phyloP scores from a whole-genome alignment of 2,888 invertebrate genomes.

The Lutraria lutraria region DNA sequence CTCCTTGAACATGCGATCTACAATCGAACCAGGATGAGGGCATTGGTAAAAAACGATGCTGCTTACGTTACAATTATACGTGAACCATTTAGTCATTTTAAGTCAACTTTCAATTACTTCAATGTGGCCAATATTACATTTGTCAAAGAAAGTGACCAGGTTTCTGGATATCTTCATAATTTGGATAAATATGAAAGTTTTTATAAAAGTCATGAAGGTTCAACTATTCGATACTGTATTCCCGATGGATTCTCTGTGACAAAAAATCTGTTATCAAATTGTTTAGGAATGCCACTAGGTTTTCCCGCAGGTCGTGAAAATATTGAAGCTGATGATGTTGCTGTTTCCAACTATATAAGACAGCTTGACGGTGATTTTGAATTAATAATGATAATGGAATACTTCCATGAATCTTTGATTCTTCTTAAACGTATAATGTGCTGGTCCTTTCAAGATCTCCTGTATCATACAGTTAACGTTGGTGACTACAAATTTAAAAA shows the following conservation, averaged over 20 bases:
- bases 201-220: slow-evolving; percentile 74
- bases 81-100: slow-evolving; percentile 83
- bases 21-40: slow-evolving; percentile 76
- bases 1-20: slow-evolving; percentile 84
- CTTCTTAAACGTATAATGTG: slow-evolving; percentile 84
- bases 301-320: slow-evolving; percentile 78
- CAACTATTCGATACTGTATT: slow-evolving; percentile 78
- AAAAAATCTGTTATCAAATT: slow-evolving; percentile 83
- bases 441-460: slow-evolving; percentile 84
- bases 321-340: slow-evolving; percentile 66
- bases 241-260: slow-evolving; percentile 83
- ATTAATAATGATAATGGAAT: slow-evolving; percentile 85
- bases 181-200: slow-evolving; percentile 80
- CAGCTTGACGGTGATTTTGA: slow-evolving; percentile 80
- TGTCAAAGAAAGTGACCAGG: slow-evolving; percentile 63
- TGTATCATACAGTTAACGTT: slow-evolving; percentile 78
- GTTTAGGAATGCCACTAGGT: slow-evolving; percentile 83
- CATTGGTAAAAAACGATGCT: slow-evolving; percentile 80
- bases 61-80: slow-evolving; percentile 83
- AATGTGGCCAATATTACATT: slow-evolving; percentile 76
- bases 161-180: slow-evolving; percentile 80
- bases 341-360: slow-evolving; percentile 75
- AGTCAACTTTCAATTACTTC: slow-evolving; percentile 84
- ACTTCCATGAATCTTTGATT: slow-evolving; percentile 85
- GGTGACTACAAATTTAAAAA: slow-evolving; percentile 67